Evolutionary conservation across 2,113 vertebrate species (phyloP), one percentile per base, ranked within the genome.

Genomic region (Poeciliopsis prolifica): DNA sequence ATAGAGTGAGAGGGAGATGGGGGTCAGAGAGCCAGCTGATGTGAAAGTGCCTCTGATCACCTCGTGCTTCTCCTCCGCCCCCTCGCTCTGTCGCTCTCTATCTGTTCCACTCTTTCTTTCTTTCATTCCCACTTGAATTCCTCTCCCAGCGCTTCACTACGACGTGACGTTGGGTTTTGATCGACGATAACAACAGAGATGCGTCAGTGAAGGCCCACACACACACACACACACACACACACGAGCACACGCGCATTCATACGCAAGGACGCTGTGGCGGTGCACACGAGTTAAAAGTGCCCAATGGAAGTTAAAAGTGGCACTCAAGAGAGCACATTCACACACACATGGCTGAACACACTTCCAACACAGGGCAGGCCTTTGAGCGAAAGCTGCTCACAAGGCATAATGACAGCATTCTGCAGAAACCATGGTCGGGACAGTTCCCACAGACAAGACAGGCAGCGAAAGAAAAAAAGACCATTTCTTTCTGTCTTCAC

Each of bases 341-440:
- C 68, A 66, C 78, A 75, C 75, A 79, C 79, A 86, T 54, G 78
- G 75, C 79, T 29, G 70, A 76, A 81, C 77, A 81, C 78, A 88
- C 75, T 65, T 81, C 86, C 88, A 58, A 87, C 86, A 89, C 80
- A 87, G 85, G 87, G 78, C 81, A 70, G 89, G 84, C 87, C 89
- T 89, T 90, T 90, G 88, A 88, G 77, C 82, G 86, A 86, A 85
- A 37, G 85, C 73, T 88, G 63, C 84, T 88, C 82, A 85, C 82
- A 87, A 84, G 89, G 85, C 82, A 93, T 92, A 95, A 94, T 94
- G 91, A 93, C 89, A 92, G 91, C 89, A 93, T 94, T 94, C 91
- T 94, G 87, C 84, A 87, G 75, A 51, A 78, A 79, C 81, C 87
- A 87, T 79, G 61, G 77, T 77, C 78, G 80, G 84, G 91, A 93